Evolutionary conservation across 2,797 vertebrate genomes (phyloP), one percentile per base, ranked within the genome.

Genomic region (Moxostoma hubbsi): DNA sequence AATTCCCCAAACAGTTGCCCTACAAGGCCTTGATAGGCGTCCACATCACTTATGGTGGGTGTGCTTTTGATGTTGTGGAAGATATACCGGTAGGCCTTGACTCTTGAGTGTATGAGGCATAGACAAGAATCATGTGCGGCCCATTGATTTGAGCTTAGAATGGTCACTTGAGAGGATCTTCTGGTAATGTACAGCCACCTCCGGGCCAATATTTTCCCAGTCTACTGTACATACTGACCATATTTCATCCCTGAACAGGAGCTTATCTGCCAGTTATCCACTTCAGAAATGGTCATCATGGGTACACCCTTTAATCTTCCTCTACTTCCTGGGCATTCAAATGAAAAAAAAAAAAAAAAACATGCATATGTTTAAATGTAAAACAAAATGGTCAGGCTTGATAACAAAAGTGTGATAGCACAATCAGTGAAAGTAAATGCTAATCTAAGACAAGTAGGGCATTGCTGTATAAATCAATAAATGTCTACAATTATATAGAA

Each of bases 31-130:
- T 84, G 82, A 81, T 95, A 95, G 51, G 91, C 85, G 0, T 89
- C 90, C 58, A 92, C 90, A 62, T 95, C 94, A 1, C 93, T 89
- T 0, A 89, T 86, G 62, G 90, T 82, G 0, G 90, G 85, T 18
- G 88, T 89, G 77, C 91, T 93, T 68, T 92, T 47, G 50, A 97
- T 92, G 69, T 84, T 87, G 81, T 94, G 93, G 85, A 95, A 93
- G 83, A 96, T 92, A 67, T 94, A 94, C 24, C 93, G 93, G 86
- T 96, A 96, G 11, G 94, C 93, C 82, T 93, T 93, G 68, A 95
- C 95, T 69, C 95, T 18, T 89, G 12, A 94, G 86, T 0, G 88
- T 87, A 5, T 92, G 94, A 12, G 91, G 93, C 2, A 45, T 82
- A 61, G 92, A 91, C 95, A 95, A 96, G 86, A 88, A 93, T 47